A percentile compares a stretch with the other conserved stretches of the same genome.
Conservation (phyloP, 2,797 vertebrate genomes). For the Myiothlypis chrysogaster region DNA sequence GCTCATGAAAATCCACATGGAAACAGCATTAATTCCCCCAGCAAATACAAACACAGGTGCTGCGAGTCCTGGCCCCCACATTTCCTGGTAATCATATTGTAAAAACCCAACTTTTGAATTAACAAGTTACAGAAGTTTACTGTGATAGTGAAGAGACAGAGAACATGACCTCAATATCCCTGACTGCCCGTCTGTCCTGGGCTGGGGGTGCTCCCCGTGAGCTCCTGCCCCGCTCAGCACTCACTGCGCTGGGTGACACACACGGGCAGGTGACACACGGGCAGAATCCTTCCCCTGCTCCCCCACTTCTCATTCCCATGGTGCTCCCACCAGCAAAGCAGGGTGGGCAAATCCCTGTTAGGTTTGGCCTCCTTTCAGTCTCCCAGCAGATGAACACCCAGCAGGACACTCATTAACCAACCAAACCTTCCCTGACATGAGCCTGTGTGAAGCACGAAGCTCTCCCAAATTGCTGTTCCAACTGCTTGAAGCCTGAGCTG, state of each 20-base stretch:
- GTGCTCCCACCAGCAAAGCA: background rate
- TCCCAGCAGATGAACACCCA: background rate
- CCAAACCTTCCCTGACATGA: background rate
- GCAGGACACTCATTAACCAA: background rate
- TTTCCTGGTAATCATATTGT: background rate
- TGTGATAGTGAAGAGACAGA: background rate
- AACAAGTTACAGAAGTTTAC: background rate
- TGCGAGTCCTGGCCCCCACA: background rate
- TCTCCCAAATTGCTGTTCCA: background rate
- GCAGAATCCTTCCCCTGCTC: background rate
- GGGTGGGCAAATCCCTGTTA: background rate
- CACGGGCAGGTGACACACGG: accelerated
- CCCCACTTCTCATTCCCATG: accelerated
- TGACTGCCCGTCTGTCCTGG: background rate
- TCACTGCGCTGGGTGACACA: accelerated
- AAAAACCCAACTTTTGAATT: background rate
- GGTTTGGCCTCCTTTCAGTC: background rate
- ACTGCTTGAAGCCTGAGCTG: background rate
- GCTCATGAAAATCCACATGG: background rate
- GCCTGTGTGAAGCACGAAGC: background rate
- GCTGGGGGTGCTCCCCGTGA: background rate
- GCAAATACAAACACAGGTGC: background rate
- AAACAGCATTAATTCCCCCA: background rate
- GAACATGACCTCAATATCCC: accelerated
- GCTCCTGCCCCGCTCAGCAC: background rate